Percentiles rank a stretch among this genome's conserved stretches.
phyloP scores from a whole-genome alignment of 2,888 invertebrate species.

The Microchrysa polita region DNA sequence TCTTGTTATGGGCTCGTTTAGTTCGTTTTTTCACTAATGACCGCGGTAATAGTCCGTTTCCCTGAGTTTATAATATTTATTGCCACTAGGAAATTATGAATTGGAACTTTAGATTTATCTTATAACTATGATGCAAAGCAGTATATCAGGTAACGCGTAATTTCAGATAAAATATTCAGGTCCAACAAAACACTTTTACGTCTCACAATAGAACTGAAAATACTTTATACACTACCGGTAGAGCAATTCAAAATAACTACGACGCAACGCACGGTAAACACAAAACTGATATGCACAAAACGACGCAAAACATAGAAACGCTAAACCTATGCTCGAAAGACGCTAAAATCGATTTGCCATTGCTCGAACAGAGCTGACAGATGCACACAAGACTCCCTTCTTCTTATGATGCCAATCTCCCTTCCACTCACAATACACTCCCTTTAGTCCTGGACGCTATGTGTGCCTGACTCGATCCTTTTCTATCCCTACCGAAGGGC shows the following conservation, averaged over 20 bases:
- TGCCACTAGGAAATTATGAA: conserved; percentile 3
- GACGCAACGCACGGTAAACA: conserved; percentile 12
- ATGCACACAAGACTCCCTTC: conserved; percentile 43
- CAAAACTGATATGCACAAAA: conserved; percentile 11
- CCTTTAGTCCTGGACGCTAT: neutral
- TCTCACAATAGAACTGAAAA: neutral
- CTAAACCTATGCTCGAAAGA: conserved; percentile 42
- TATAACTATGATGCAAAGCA: conserved; percentile 23
- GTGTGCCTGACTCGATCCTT: conserved; percentile 32
- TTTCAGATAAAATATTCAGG: neutral
- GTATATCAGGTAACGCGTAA: conserved; percentile 32
- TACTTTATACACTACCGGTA: neutral
- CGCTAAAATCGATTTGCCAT: conserved; percentile 42
- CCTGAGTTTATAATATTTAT: conserved; percentile 22
- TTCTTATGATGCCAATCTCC: conserved; percentile 18
- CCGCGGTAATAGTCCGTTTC: neutral
- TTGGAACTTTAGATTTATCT: conserved; percentile 23
- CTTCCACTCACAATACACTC: neutral
- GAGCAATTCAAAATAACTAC: conserved; percentile 6
- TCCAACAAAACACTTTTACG: conserved; percentile 3
- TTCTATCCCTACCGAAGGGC: conserved; percentile 43
- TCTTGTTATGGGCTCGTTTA: conserved; percentile 2
- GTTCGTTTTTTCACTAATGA: neutral
- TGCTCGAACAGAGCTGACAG: conserved; percentile 41
- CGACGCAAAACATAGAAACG: conserved; percentile 33